Conservation (phyloP, 2,797 vertebrate species). For the Sebastes diaconus region DNA sequence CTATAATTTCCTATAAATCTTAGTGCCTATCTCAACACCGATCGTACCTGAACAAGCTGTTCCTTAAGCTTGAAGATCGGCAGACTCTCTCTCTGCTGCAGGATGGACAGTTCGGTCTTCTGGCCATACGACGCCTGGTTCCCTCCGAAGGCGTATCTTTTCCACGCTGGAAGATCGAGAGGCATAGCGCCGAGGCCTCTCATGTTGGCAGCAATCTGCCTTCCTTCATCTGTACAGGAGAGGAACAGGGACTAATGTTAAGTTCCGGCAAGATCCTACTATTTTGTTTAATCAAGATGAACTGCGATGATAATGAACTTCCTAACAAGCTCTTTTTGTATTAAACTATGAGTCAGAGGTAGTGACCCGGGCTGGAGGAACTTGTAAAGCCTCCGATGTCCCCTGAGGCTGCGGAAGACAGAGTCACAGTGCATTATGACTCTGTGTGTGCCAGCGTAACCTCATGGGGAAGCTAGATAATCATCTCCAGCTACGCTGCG, state of each 20-base stretch:
- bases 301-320: slow-evolving; percentile 25
- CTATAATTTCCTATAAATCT: neutral
- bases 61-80: slow-evolving; percentile 95
- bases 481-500: slow-evolving; percentile 62
- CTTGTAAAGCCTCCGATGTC: slow-evolving; percentile 14
- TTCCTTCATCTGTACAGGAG: slow-evolving; percentile 85
- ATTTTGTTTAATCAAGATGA: slow-evolving; percentile 45
- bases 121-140: slow-evolving; percentile 94
- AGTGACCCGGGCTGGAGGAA: slow-evolving; percentile 41
- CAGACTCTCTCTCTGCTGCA: slow-evolving; percentile 92
- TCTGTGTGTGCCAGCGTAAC: slow-evolving; percentile 27
- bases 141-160: slow-evolving; percentile 92
- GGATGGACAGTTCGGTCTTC: slow-evolving; percentile 92
- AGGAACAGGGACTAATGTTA: neutral
- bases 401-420: slow-evolving; percentile 34
- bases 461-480: slow-evolving; percentile 57
- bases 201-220: slow-evolving; percentile 96
- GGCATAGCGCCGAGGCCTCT: slow-evolving; percentile 95
- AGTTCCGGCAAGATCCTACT: neutral
- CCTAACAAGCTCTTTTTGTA: slow-evolving; percentile 28
- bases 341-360: slow-evolving; percentile 59
- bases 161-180: slow-evolving; percentile 92
- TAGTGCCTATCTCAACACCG: neutral
- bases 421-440: slow-evolving; percentile 45
- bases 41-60: slow-evolving; percentile 89